phyloP scores from a whole-genome alignment of 2,113 vertebrate species.

The Cochlearius cochlearius region DNA sequence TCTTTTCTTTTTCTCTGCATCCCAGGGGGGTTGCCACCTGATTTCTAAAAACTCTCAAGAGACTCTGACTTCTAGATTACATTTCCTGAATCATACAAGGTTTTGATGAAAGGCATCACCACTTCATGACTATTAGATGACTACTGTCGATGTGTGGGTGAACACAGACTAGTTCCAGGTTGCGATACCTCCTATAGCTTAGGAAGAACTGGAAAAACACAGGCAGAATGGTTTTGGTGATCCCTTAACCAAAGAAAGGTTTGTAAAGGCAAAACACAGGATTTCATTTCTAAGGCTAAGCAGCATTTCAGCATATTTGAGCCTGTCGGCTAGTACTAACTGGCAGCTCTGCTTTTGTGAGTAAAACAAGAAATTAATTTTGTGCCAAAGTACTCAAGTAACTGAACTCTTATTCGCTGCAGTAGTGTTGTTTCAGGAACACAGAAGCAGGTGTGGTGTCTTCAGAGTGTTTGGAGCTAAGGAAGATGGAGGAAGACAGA shows the following conservation, averaged over 20 bases:
- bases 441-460: accelerated
- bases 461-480: neutral
- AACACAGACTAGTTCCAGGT: neutral
- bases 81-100: neutral
- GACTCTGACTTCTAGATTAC: neutral
- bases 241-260: neutral
- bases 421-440: neutral
- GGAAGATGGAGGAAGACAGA: neutral
- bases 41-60: neutral
- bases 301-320: neutral
- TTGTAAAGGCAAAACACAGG: neutral
- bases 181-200: neutral
- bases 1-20: neutral
- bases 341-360: neutral
- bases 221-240: neutral
- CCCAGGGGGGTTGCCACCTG: neutral
- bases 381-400: neutral
- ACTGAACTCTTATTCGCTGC: neutral
- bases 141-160: neutral
- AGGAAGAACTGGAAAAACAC: neutral
- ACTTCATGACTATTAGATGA: neutral
- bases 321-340: neutral
- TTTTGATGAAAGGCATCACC: neutral
- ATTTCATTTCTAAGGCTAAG: neutral
- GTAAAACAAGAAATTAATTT: neutral